Evolutionary conservation across 2,113 vertebrate genomes (phyloP), one percentile per base, ranked within the genome.

Genomic region (Malurus alboscapulatus): DNA sequence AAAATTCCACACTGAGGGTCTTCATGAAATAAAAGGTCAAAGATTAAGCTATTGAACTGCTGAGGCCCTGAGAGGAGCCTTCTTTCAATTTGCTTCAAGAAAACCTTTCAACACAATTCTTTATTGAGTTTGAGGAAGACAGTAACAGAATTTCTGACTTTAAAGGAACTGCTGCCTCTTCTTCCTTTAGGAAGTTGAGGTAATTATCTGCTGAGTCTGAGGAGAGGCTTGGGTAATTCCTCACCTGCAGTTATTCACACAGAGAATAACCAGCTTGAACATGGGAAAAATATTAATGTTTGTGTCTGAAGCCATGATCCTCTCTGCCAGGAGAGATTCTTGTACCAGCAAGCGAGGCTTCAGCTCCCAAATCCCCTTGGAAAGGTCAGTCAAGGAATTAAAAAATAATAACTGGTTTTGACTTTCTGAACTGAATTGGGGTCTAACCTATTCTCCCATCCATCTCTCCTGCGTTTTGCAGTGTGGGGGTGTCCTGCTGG

Each of bases 1-100:
- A 50, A 59, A 85, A 61, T 44, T 11, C 10, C 51, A 1, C 42
- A 42, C 63, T n/a, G 58, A 78, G 21, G 3, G 34, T 68, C 19
- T 25, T 67, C 6, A 22, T 76, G 63, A 91, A 93, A 80, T 40
- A 72, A 69, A 92, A 81, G n/a, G 84, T 86, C 50, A 84, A 32
- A 67, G 65, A 61, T 74, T 20, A 63, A 53, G 6, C 10, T 44
- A 10, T 8, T 59, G 24, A 93, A 34, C 14, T 24, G 29, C 22
- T 38, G 30, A 61, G 48, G 34, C 18, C 20, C 26, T 34, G 48
- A 24, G 79, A 14, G 10, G 27, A 58, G 40, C 32, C 5, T 59
- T 80, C 47, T 85, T 81, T 75, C 13, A 27, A 8, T 38, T 19
- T 51, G 8, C 30, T 29, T 4, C 13, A 68, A 71, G 40, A 75